These are phyloP conservation scores for Serrognathus titanus DNA, from an alignment of 2,888 invertebrate genomes.

Conservation along the genomic window DNA sequence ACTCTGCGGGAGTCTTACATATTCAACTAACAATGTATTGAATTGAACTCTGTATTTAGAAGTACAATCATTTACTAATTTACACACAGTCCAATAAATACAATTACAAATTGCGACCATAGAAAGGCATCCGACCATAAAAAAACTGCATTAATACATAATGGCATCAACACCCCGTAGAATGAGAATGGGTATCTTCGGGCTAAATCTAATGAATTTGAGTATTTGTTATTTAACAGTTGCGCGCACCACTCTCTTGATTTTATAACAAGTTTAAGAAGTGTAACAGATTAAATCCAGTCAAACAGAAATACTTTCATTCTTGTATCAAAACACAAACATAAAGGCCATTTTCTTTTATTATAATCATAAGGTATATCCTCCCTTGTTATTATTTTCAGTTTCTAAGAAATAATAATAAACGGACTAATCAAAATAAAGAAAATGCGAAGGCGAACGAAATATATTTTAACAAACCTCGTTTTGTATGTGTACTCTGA, in stretches of 20 bases:
- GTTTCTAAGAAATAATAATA: too few relatives aligned
- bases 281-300: not conserved
- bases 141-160: slow-evolving; percentile 28
- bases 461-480: slow-evolving; percentile 12
- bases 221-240: slow-evolving; percentile 11
- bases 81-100: slow-evolving; percentile 48
- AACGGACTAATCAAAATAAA: not conserved
- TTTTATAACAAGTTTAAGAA: slow-evolving; percentile 2
- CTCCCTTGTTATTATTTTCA: too few relatives aligned
- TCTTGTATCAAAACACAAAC: too few relatives aligned
- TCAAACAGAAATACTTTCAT: too few relatives aligned
- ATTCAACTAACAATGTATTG: slow-evolving; percentile 37
- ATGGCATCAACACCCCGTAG: slow-evolving; percentile 27
- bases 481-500: slow-evolving; percentile 8
- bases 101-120: slow-evolving; percentile 44
- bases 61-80: slow-evolving; percentile 49
- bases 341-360: too few relatives aligned
- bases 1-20: slow-evolving; percentile 39
- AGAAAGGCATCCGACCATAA: slow-evolving; percentile 36
- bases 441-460: slow-evolving; percentile 7
- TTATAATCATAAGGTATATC: too few relatives aligned
- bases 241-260: not conserved
- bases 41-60: slow-evolving; percentile 41
- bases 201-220: slow-evolving; percentile 22
- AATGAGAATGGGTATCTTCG: slow-evolving; percentile 18